Evolutionary conservation across 2,888 invertebrate genomes (phyloP).

Genomic region (Spilosoma lubricipeda): DNA sequence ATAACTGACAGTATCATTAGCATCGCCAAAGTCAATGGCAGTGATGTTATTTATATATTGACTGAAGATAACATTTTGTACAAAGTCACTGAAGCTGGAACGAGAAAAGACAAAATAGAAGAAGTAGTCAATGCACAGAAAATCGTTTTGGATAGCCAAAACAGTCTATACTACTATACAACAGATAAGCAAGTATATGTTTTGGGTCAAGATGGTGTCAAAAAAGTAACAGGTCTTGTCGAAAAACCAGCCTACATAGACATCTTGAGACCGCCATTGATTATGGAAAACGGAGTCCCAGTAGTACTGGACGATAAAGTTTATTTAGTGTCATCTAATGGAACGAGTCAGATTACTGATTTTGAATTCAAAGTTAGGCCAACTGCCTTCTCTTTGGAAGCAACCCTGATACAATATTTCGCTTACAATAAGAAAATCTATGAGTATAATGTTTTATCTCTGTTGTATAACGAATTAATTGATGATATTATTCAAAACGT

Average conservation of each 20-base stretch:
- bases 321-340: conserved; percentile 62
- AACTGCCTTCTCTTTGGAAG: conserved; percentile 67
- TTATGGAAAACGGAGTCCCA: conserved; percentile 59
- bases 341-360: conserved; percentile 51
- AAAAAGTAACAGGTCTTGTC: conserved; percentile 67
- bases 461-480: conserved; percentile 46
- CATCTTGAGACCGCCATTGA: conserved; percentile 65
- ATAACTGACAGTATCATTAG: conserved; percentile 62
- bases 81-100: conserved; percentile 69
- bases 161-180: conserved; percentile 68
- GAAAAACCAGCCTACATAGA: conserved; percentile 48
- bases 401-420: conserved; percentile 65
- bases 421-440: conserved; percentile 73
- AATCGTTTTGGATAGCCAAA: conserved; percentile 65
- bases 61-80: conserved; percentile 65
- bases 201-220: conserved; percentile 53
- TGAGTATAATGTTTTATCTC: conserved; percentile 62
- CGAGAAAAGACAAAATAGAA: conserved; percentile 61
- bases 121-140: conserved; percentile 62
- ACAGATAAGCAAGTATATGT: conserved; percentile 62
- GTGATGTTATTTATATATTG: conserved; percentile 65
- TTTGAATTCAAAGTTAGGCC: conserved; percentile 59
- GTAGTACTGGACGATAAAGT: conserved; percentile 58
- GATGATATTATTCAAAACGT: conserved; percentile 49
- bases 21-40: conserved; percentile 60